These are phyloP conservation scores for Shargacucullia verbasci DNA, from an alignment of 2,888 invertebrate species.

Conservation along the genomic window DNA sequence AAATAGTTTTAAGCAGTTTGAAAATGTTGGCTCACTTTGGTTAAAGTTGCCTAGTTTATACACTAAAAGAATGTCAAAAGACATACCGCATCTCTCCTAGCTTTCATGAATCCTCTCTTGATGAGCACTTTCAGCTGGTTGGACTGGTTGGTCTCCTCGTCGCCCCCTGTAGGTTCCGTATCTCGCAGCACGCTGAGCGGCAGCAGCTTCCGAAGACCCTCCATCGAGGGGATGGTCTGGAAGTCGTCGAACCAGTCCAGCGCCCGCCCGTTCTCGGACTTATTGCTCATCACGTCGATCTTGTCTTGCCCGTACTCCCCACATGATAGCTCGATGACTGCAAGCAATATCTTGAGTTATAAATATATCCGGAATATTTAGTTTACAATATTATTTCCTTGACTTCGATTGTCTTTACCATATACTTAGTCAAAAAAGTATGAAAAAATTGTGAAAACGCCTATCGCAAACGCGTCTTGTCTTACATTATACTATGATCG, in stretches of 20 bases:
- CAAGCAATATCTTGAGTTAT: constrained; percentile 45
- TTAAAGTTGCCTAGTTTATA: too few species aligned
- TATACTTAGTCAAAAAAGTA: too few species aligned
- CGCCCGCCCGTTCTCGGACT: constrained; percentile 92
- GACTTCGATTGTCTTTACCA: too few species aligned
- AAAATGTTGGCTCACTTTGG: too few species aligned
- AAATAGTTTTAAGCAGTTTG: too few species aligned
- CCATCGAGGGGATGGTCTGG: constrained; percentile 87
- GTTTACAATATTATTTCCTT: too few species aligned
- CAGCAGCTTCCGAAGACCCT: constrained; percentile 87
- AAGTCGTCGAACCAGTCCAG: constrained; percentile 92
- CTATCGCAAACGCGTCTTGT: too few species aligned
- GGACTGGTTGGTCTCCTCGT: constrained; percentile 92
- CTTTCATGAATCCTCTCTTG: constrained; percentile 92
- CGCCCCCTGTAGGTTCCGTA: constrained; percentile 75
- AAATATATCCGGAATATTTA: too few species aligned
- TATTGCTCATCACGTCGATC: constrained; percentile 90
- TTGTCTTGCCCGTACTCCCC: constrained; percentile 96
- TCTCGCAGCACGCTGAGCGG: constrained; percentile 85
- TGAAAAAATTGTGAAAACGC: too few species aligned
- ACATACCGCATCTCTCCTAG: constrained; percentile 92
- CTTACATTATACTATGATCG: too few species aligned
- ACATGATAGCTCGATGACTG: constrained; percentile 97
- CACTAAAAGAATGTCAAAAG: constrained; percentile 9
- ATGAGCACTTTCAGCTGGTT: constrained; percentile 93